Percentiles rank a stretch among this genome's conserved stretches.
Conservation (phyloP, 2,797 vertebrate species). For the Sparus aurata region DNA sequence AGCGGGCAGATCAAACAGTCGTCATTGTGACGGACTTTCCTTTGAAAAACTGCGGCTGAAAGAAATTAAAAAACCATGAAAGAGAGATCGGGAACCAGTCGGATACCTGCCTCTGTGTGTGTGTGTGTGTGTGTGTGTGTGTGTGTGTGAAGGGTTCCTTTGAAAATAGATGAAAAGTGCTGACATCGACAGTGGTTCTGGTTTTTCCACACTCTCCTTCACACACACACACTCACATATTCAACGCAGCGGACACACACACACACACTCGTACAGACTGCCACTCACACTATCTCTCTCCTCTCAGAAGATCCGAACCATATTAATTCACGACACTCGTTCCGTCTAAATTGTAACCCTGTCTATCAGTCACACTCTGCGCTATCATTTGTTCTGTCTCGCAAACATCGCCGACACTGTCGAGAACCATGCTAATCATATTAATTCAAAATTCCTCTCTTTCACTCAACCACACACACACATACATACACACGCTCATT, state of each 20-base stretch:
- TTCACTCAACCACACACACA: constrained; percentile 4
- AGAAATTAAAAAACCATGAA: constrained; percentile 66
- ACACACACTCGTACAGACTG: not conserved
- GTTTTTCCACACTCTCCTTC: constrained; percentile 28
- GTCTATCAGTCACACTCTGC: constrained; percentile 36
- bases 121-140: constrained; percentile 1
- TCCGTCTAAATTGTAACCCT: constrained; percentile 12
- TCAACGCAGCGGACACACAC: constrained; percentile 34
- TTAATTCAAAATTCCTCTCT: constrained; percentile 26
- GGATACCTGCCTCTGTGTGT: constrained; percentile 45
- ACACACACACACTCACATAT: constrained; percentile 53
- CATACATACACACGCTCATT: constrained; percentile 1
- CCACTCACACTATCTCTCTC: constrained; percentile 3
- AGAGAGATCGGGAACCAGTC: constrained; percentile 47
- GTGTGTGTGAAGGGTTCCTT: constrained; percentile 52
- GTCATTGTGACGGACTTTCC: constrained; percentile 59
- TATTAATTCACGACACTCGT: constrained; percentile 16
- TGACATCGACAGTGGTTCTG: constrained; percentile 70
- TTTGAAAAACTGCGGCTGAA: constrained; percentile 77
- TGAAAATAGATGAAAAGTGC: constrained; percentile 82
- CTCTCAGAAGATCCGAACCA: constrained; percentile 13
- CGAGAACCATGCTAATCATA: constrained; percentile 17
- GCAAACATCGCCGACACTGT: constrained; percentile 3
- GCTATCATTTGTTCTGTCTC: constrained; percentile 21
- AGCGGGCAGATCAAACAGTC: constrained; percentile 63